Conservation (phyloP, 2,797 vertebrate genomes). For the Poecilia picta region DNA sequence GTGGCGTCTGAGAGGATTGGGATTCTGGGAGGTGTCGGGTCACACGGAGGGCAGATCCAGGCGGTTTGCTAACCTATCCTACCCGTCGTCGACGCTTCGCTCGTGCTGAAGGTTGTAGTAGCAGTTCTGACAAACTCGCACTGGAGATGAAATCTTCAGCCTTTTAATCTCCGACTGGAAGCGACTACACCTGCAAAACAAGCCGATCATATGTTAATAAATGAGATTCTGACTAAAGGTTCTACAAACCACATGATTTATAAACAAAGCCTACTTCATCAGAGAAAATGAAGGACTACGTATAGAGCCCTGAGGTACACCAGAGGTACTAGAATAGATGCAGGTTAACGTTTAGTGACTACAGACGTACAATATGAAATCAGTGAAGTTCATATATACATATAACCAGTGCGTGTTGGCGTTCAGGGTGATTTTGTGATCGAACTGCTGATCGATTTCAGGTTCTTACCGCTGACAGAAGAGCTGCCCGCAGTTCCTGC, state of each 20-base stretch:
- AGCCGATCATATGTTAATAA: fast-evolving
- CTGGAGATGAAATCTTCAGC: slow-evolving; percentile 96
- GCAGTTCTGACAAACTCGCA: slow-evolving; percentile 99
- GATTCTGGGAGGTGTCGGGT: slow-evolving; percentile 7
- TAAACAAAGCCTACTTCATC: neutral
- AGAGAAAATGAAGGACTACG: neutral
- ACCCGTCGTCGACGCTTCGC: slow-evolving; percentile 87
- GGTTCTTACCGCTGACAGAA: slow-evolving; percentile 96
- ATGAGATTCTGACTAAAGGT: neutral
- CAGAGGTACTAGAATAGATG: neutral
- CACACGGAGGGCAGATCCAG: slow-evolving; percentile 13
- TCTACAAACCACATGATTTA: neutral
- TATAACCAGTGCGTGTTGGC: no score
- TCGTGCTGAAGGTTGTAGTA: slow-evolving; percentile 97
- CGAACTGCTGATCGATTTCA: neutral
- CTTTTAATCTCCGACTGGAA: slow-evolving; percentile 98
- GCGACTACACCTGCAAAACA: slow-evolving; percentile 89
- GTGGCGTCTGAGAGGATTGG: slow-evolving; percentile 21
- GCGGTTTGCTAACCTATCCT: neutral
- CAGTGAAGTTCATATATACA: no score
- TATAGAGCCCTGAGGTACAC: neutral
- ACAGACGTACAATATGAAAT: no score
- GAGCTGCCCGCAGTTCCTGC: slow-evolving; percentile 98
- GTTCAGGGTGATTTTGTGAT: no score
- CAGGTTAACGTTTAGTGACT: no score